Percentiles rank a stretch among this genome's conserved stretches.
These are phyloP conservation scores for Neomorphus geoffroyi DNA, from an alignment of 2,797 vertebrate genomes.

Conservation along the genomic window DNA sequence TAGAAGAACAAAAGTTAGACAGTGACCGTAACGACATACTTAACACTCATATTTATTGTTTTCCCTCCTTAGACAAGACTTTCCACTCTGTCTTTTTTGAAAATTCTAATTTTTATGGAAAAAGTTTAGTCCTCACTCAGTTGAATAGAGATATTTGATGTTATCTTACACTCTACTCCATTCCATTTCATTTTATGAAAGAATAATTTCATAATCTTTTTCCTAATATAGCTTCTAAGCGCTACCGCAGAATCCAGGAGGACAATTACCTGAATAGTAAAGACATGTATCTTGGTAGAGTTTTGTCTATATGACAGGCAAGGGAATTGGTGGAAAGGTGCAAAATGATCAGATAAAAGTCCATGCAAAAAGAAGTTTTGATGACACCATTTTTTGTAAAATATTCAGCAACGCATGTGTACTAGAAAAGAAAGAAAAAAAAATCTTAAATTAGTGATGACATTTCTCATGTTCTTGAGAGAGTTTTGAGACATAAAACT, in stretches of 20 bases:
- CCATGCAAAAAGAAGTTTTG: neutral
- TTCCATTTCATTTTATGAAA: neutral
- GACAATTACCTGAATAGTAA: neutral
- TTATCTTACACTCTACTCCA: neutral
- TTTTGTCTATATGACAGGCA: neutral
- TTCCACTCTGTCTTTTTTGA: neutral
- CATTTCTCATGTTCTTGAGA: neutral
- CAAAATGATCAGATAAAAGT: neutral
- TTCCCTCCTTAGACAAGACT: neutral
- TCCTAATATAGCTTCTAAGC: neutral
- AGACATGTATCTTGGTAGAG: neutral
- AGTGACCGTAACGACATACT: no score
- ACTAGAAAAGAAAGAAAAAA: neutral
- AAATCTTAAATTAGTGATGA: neutral
- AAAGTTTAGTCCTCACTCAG: neutral
- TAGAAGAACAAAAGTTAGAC: neutral
- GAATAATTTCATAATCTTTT: neutral
- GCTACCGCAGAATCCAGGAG: neutral
- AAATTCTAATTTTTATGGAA: neutral
- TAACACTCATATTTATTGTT: neutral
- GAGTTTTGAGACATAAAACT: neutral
- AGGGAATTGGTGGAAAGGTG: neutral
- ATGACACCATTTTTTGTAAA: neutral
- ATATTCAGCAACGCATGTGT: accelerated
- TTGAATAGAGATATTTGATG: neutral